Evolutionary conservation across 2,113 vertebrate genomes (phyloP), one percentile per base, ranked within the genome.

Genomic region (Chloroceryle aenea): DNA sequence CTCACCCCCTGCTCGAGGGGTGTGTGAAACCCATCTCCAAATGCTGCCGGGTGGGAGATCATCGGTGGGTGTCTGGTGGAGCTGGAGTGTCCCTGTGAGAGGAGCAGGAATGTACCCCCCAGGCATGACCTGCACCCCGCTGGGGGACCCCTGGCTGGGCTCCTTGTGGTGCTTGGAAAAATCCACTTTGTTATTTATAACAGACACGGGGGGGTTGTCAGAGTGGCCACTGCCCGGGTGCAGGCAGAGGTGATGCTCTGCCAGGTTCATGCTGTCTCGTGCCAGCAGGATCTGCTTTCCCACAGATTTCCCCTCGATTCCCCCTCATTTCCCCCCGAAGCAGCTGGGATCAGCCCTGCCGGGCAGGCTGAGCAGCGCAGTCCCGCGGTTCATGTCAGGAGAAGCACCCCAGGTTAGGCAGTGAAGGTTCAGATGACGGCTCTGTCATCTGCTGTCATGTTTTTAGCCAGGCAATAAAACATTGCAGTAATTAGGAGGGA

Each of bases 401-500:
- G 89, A 85, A 63, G 85, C 61, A 78, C 52, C 86, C 66, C 75
- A 36, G 7, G 61, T 75, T 79, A 55, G 66, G 62, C 45, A 64
- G 61, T 9, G 69, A 68, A 50, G 67, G 50, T 67, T 64, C 68
- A 77, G 23, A 40, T 86, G 87, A 40, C 73, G 47, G n/a, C 48
- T 80, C 87, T 80, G 56, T 94, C 94, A 78, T 66, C 91, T 73
- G 66, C 92, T 79, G 81, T 45, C 62, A 27, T 36, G 45, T 9
- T 50, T 69, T 34, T 9, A 47, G 53, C 36, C 67, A 22, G 47
- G 72, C 55, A 52, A 59, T 42, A 48, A 91, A 85, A 83, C 72
- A 48, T 47, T 47, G 94, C 72, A 50, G 61, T 96, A 94, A 95
- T 97, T 95, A 78, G 92, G 89, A 34, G 84, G 77, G 56, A 10